Conservation (phyloP, 2,113 vertebrate genomes). For the Syngnathus scovelli region DNA sequence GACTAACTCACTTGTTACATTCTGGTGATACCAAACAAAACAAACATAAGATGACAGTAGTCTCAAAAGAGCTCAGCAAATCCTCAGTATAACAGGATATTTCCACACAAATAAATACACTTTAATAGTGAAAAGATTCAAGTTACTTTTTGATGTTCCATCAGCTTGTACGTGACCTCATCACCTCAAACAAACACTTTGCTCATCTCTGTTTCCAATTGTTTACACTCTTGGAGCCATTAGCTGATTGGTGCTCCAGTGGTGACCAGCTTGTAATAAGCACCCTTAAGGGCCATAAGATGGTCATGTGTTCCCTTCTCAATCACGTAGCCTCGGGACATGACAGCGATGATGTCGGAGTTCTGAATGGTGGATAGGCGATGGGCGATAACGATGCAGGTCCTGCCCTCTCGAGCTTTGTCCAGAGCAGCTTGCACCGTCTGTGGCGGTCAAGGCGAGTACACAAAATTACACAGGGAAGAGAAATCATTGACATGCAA, state of each 20-base stretch:
- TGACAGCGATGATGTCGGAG: slow-evolving; percentile 76
- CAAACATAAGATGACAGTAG: neutral
- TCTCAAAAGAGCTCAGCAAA: neutral
- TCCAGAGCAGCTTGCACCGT: slow-evolving; percentile 70
- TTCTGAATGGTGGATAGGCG: slow-evolving; percentile 78
- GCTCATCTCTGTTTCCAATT: neutral
- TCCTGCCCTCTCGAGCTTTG: slow-evolving; percentile 68
- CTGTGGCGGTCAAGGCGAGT: slow-evolving; percentile 30
- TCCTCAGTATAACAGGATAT: neutral
- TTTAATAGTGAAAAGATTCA: slow-evolving; percentile 1
- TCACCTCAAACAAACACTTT: neutral
- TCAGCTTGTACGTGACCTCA: neutral
- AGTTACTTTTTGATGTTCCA: neutral
- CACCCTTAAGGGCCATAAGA: slow-evolving; percentile 71
- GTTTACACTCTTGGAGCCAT: slow-evolving; percentile 14
- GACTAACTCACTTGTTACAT: neutral
- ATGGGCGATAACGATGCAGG: slow-evolving; percentile 74
- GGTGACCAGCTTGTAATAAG: slow-evolving; percentile 77
- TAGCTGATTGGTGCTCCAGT: slow-evolving; percentile 77
- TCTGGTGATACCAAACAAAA: neutral
- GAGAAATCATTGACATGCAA: slow-evolving; percentile 6
- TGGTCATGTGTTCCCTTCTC: slow-evolving; percentile 72
- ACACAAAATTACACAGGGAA: slow-evolving; percentile 3
- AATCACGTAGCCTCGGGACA: slow-evolving; percentile 69
- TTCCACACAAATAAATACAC: slow-evolving; percentile 40